These are phyloP conservation scores for Scatophagus argus DNA, from an alignment of 2,113 vertebrate species.

Conservation along the genomic window DNA sequence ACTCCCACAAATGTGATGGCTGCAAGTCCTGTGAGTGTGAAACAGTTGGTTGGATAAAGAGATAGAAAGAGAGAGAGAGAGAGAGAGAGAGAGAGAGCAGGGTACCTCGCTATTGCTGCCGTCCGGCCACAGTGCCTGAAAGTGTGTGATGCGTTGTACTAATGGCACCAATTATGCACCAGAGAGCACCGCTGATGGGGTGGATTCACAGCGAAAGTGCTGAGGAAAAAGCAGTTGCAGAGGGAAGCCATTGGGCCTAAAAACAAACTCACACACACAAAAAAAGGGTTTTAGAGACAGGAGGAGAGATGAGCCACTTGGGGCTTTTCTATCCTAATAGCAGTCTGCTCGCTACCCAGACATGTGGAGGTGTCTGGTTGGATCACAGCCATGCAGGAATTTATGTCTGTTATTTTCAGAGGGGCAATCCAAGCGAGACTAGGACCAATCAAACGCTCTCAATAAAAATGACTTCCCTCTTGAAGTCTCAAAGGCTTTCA, in stretches of 20 bases:
- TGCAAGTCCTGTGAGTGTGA: constrained; percentile 63
- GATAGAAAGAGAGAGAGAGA: constrained; percentile 8
- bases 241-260: not conserved
- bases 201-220: constrained; percentile 41
- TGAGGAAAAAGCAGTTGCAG: constrained; percentile 1
- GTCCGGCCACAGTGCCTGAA: constrained; percentile 50
- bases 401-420: constrained; percentile 72
- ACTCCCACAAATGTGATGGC: constrained; percentile 73
- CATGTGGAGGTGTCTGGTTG: constrained; percentile 63
- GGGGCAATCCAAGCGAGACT: constrained; percentile 67
- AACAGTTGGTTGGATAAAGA: constrained; percentile 70
- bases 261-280: constrained; percentile 10
- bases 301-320: constrained; percentile 45
- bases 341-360: constrained; percentile 40
- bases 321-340: constrained; percentile 51
- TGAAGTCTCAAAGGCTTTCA: constrained; percentile 64
- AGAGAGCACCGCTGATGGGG: constrained; percentile 66
- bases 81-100: constrained; percentile 8
- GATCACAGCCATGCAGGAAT: constrained; percentile 59
- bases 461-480: constrained; percentile 63
- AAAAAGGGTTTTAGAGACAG: constrained; percentile 18
- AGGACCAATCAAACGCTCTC: constrained; percentile 67
- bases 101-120: constrained; percentile 25
- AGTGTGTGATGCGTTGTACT: constrained; percentile 57
- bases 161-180: constrained; percentile 78